phyloP scores from a whole-genome alignment of 2,888 invertebrate species.

The Lamellibrachia satsuma region DNA sequence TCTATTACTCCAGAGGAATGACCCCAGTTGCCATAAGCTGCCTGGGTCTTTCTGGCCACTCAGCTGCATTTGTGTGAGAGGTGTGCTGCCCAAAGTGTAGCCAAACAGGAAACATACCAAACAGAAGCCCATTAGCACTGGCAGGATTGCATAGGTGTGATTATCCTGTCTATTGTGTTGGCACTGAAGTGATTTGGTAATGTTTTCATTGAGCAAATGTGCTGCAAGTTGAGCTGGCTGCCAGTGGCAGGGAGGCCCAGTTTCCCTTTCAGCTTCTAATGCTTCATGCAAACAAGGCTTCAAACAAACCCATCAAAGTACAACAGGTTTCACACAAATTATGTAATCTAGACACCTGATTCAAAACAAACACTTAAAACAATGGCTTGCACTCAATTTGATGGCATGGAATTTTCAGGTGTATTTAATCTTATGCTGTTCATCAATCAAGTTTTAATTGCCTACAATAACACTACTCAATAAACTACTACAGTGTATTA shows the following conservation, averaged over 20 bases:
- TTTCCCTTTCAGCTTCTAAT: not conserved
- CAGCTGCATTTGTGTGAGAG: not conserved
- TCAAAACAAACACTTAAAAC: constrained; percentile 6
- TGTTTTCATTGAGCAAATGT: constrained; percentile 6
- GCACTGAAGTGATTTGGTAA: not conserved
- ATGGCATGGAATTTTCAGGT: not conserved
- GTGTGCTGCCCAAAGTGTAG: not conserved
- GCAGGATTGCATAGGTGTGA: not conserved
- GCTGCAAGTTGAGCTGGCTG: not conserved
- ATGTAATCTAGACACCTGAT: not conserved
- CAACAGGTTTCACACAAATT: not conserved
- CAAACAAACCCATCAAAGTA: constrained; percentile 12
- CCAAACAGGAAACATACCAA: not conserved
- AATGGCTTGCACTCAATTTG: not conserved
- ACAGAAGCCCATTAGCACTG: not conserved
- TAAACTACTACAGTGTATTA: not conserved
- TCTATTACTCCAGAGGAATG: not conserved
- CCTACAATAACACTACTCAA: not conserved
- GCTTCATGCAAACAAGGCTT: not conserved
- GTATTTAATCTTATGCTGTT: not conserved
- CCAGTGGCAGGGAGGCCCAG: not conserved
- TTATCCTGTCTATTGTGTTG: not conserved
- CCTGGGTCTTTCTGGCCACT: not conserved
- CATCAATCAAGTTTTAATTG: not conserved
- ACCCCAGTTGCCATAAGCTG: not conserved